Percentiles rank a stretch among this genome's conserved stretches.
Evolutionary conservation across 2,888 invertebrate genomes (phyloP).

Genomic region (Balanococcus diminutus): DNA sequence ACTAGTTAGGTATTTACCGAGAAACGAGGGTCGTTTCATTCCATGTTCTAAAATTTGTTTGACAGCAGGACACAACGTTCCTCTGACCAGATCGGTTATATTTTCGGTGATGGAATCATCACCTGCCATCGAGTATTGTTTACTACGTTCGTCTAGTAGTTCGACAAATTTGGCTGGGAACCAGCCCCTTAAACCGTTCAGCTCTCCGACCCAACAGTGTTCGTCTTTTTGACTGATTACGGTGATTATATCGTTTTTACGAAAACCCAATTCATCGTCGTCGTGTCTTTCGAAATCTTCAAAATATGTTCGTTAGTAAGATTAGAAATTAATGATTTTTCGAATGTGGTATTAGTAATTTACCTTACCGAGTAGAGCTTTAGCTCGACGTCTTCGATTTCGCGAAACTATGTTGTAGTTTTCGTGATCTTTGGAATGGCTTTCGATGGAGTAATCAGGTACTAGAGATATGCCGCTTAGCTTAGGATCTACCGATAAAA

Average conservation of each 20-base stretch:
- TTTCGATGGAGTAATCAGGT: slow-evolving; percentile 95
- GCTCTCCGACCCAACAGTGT: slow-evolving; percentile 97
- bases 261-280: slow-evolving; percentile 97
- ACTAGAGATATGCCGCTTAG: slow-evolving; percentile 77
- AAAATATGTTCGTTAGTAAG: slow-evolving; percentile 23
- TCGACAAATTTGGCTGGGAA: slow-evolving; percentile 97
- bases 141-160: slow-evolving; percentile 92
- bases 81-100: slow-evolving; percentile 94
- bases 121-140: slow-evolving; percentile 88
- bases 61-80: slow-evolving; percentile 88
- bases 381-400: slow-evolving; percentile 86
- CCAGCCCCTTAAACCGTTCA: slow-evolving; percentile 94
- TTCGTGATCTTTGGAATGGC: slow-evolving; percentile 91
- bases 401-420: slow-evolving; percentile 92
- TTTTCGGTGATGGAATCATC: slow-evolving; percentile 97
- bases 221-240: slow-evolving; percentile 97
- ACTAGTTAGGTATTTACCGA: slow-evolving; percentile 63
- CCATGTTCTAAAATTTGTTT: slow-evolving; percentile 95
- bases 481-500: slow-evolving; percentile 90
- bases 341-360: not conserved
- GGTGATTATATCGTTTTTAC: slow-evolving; percentile 98
- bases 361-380: slow-evolving; percentile 78
- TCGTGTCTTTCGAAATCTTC: slow-evolving; percentile 95
- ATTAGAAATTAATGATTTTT: not conserved
- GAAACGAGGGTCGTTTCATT: slow-evolving; percentile 86